Conservation (phyloP, 2,888 invertebrate genomes). For the Lithosia quadra region DNA sequence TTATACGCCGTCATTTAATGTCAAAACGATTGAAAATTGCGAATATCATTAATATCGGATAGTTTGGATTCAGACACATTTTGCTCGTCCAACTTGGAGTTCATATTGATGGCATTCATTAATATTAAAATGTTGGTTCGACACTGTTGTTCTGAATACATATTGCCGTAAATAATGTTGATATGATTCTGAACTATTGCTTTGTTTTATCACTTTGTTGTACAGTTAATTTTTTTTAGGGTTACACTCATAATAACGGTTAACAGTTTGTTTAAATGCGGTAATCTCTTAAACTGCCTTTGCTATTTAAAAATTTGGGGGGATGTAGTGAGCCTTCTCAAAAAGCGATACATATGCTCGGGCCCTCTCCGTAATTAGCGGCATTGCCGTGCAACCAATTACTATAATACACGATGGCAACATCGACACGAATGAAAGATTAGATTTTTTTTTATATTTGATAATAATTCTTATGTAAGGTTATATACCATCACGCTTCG, state of each 20-base stretch:
- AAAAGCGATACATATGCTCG: no score
- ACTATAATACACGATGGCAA: no score
- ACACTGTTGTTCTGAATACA: conserved; percentile 12
- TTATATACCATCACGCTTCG: no score
- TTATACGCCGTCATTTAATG: conserved; percentile 13
- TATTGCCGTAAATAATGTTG: conserved; percentile 32
- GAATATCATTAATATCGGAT: conserved; percentile 38
- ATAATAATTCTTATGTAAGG: no score
- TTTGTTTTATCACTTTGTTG: conserved; percentile 22
- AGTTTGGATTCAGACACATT: conserved; percentile 35
- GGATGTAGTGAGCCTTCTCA: no score
- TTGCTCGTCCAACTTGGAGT: conserved; percentile 16
- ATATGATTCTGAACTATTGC: conserved; percentile 21
- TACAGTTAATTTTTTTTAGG: no score
- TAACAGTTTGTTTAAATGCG: not conserved
- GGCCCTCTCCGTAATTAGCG: no score
- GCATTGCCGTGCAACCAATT: no score
- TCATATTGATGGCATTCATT: conserved; percentile 39
- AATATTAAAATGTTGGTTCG: conserved; percentile 44
- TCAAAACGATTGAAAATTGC: conserved; percentile 26
- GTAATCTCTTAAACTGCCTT: not conserved
- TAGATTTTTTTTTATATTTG: no score
- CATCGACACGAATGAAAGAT: no score
- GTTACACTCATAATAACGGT: no score
- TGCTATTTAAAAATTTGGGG: no score